A percentile compares a stretch with the other conserved stretches of the same genome.
phyloP scores from a whole-genome alignment of 1,140 invertebrate genomes.

The Patella vulgata region DNA sequence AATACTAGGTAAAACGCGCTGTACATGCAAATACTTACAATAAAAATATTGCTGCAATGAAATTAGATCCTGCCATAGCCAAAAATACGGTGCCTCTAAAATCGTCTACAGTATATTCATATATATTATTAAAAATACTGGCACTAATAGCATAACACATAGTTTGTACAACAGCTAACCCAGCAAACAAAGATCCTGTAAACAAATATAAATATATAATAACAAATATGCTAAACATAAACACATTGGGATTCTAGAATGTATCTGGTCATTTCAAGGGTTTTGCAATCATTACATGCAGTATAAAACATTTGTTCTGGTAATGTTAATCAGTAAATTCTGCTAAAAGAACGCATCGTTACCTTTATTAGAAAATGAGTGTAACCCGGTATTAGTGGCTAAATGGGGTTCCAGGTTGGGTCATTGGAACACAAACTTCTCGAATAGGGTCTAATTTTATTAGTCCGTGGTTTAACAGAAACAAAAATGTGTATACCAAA shows the following conservation, averaged over 20 bases:
- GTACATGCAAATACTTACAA: too few species aligned
- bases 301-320: not conserved
- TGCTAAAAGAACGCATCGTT: not conserved
- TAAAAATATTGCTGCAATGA: too few species aligned
- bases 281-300: not conserved
- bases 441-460: not conserved
- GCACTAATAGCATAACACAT: not conserved
- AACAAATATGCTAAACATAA: too few species aligned
- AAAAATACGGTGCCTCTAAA: constrained; percentile 13
- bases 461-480: not conserved
- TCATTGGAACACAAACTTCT: not conserved
- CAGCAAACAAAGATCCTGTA: constrained; percentile 16
- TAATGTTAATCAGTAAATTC: too few species aligned
- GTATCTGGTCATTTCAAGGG: not conserved
- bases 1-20: too few species aligned
- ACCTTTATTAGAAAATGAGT: too few species aligned
- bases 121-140: constrained; percentile 8
- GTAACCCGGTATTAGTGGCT: not conserved
- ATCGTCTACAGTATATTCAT: constrained; percentile 4
- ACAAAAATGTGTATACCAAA: not conserved
- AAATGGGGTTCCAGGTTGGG: not conserved
- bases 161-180: constrained; percentile 8
- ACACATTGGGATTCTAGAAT: not conserved
- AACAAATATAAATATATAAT: not conserved
- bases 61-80: constrained; percentile 7